These are phyloP conservation scores for Rhincodon typus DNA, from an alignment of 2,797 vertebrate species.

Conservation along the genomic window DNA sequence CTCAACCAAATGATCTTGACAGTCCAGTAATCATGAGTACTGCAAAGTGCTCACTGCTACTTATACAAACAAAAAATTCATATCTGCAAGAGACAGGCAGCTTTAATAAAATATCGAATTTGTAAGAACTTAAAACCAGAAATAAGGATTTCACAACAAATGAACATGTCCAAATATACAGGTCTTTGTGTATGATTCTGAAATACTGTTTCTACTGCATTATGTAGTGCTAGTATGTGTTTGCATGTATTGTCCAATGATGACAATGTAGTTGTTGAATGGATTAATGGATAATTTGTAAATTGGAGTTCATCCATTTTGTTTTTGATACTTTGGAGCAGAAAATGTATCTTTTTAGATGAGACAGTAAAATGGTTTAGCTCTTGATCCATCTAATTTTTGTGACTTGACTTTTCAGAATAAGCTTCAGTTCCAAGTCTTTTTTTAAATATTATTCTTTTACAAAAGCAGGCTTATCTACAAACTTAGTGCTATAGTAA, in stretches of 20 bases:
- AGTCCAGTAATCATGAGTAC: background rate
- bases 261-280: background rate
- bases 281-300: background rate
- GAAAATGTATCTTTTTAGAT: background rate
- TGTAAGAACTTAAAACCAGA: background rate
- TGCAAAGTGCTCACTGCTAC: background rate
- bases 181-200: background rate
- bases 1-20: no score
- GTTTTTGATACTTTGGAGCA: no score
- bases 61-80: background rate
- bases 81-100: background rate
- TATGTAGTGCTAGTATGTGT: background rate
- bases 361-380: background rate
- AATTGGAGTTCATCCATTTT: background rate
- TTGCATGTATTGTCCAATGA: background rate
- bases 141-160: background rate
- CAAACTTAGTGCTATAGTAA: background rate
- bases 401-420: background rate
- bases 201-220: background rate
- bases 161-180: background rate
- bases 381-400: background rate
- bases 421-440: background rate
- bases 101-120: background rate
- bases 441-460: background rate
- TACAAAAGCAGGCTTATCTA: background rate